Percentiles rank a stretch among this genome's conserved stretches.
phyloP scores from a whole-genome alignment of 2,113 vertebrate species.

The Penelope pileata region DNA sequence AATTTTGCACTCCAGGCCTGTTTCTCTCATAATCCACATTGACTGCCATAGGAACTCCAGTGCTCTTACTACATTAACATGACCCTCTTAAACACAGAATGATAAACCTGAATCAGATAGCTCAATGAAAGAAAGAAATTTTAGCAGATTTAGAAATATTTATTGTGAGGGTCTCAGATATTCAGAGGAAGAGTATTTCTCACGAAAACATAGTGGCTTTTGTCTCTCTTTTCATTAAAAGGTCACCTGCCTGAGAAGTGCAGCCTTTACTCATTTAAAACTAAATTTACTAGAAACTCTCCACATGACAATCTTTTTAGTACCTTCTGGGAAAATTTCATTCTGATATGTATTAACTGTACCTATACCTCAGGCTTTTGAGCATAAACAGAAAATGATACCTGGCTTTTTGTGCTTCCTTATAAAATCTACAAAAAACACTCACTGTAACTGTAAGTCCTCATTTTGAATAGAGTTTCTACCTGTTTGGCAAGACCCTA shows the following conservation, averaged over 20 bases:
- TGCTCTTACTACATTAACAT: background rate
- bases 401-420: background rate
- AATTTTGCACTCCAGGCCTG: background rate
- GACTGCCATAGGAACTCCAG: background rate
- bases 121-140: background rate
- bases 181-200: background rate
- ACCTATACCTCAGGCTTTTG: background rate
- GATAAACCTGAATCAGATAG: background rate
- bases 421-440: background rate
- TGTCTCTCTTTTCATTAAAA: background rate
- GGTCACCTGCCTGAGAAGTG: background rate
- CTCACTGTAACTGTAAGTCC: background rate
- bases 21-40: background rate
- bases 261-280: background rate
- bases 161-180: background rate
- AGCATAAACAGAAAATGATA: background rate
- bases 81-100: background rate
- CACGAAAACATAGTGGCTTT: background rate
- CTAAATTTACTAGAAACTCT: background rate
- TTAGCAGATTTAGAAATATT: background rate
- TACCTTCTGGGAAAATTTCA: background rate
- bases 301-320: background rate
- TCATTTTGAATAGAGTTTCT: constrained; percentile 13
- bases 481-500: constrained; percentile 72
- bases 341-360: background rate